Conservation (phyloP, 2,113 vertebrate genomes). For the Hippoglossus stenolepis region DNA sequence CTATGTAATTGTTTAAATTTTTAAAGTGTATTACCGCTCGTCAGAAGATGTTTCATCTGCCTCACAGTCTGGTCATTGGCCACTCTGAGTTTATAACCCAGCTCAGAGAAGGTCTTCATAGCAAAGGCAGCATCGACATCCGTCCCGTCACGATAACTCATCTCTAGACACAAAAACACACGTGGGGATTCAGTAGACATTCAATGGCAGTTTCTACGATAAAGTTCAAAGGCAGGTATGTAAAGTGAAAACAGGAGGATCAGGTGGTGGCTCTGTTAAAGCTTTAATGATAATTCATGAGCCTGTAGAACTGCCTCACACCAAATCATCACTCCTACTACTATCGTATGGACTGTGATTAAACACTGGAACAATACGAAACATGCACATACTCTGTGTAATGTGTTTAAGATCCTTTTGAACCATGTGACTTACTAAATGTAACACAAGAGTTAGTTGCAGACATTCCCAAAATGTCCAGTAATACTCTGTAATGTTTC, state of each 20-base stretch:
- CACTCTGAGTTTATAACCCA: slow-evolving; percentile 50
- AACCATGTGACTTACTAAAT: no score
- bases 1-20: no score
- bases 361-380: no score
- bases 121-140: slow-evolving; percentile 53
- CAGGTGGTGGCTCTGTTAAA: background rate
- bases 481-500: no score
- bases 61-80: slow-evolving; percentile 48
- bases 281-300: background rate
- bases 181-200: background rate
- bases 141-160: slow-evolving; percentile 40
- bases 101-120: slow-evolving; percentile 22
- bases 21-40: background rate
- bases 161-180: slow-evolving; percentile 13
- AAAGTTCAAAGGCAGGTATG: background rate
- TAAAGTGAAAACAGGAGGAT: background rate
- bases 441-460: no score
- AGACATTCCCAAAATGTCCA: no score
- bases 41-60: slow-evolving; percentile 33
- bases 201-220: background rate
- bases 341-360: no score
- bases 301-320: background rate
- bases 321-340: no score
- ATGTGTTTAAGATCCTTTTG: no score
- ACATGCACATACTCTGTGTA: no score